Conservation (phyloP, 2,888 invertebrate species). For the Melanophora roralis region DNA sequence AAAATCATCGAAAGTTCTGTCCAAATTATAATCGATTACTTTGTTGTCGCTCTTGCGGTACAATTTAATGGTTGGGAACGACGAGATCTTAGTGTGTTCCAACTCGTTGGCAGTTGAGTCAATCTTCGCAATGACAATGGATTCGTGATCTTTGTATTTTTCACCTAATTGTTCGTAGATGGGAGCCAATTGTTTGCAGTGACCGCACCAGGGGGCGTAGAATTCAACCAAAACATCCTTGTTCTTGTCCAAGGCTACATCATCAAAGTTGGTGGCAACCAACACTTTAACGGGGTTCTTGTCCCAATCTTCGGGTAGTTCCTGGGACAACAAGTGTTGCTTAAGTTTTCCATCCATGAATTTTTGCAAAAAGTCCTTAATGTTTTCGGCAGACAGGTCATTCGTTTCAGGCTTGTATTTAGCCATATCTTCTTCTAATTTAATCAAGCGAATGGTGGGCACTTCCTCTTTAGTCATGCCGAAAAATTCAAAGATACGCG, state of each 20-base stretch:
- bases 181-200: conserved; percentile 98
- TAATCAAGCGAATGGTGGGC: conserved; percentile 93
- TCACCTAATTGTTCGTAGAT: conserved; percentile 98
- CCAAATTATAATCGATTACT: conserved; percentile 94
- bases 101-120: conserved; percentile 99
- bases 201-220: conserved; percentile 99
- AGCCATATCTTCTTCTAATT: conserved; percentile 97
- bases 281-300: conserved; percentile 93
- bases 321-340: conserved; percentile 95
- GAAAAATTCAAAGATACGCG: conserved; percentile 99
- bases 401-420: conserved; percentile 92
- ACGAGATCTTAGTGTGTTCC: conserved; percentile 95
- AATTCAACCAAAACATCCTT: conserved; percentile 99
- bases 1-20: conserved; percentile 95
- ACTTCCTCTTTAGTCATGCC: conserved; percentile 97
- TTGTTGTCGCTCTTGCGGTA: conserved; percentile 95
- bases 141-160: conserved; percentile 89
- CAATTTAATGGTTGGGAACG: conserved; percentile 95
- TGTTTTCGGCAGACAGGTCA: conserved; percentile 72
- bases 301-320: conserved; percentile 98
- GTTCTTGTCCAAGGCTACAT: conserved; percentile 89
- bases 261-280: conserved; percentile 96
- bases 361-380: conserved; percentile 87
- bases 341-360: conserved; percentile 96
- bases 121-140: conserved; percentile 97